Percentiles rank a stretch among this genome's conserved stretches.
phyloP scores from a whole-genome alignment of 1,140 invertebrate genomes.

The Popillia japonica region DNA sequence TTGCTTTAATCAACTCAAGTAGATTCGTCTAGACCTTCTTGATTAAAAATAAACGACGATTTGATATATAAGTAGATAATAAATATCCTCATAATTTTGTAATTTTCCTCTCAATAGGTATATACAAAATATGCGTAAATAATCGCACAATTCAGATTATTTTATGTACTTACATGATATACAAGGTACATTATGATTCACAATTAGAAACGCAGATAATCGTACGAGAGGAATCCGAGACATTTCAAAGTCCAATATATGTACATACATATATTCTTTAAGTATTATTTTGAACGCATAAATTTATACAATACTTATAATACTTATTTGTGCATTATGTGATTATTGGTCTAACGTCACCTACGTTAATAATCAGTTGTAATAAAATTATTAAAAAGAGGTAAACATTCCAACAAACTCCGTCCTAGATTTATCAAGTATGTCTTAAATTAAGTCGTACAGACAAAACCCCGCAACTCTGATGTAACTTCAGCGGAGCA shows the following conservation, averaged over 20 bases:
- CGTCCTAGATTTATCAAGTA: neutral
- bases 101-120: too few relatives aligned
- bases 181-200: neutral
- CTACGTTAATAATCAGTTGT: neutral
- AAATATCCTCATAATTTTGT: too few relatives aligned
- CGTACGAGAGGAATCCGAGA: neutral
- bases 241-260: neutral
- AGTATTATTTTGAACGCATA: too few relatives aligned
- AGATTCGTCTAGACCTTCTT: too few relatives aligned
- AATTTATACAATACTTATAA: too few relatives aligned
- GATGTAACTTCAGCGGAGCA: constrained; percentile 23
- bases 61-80: too few relatives aligned
- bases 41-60: too few relatives aligned
- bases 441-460: neutral
- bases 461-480: neutral
- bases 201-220: neutral
- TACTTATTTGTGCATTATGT: too few relatives aligned
- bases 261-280: too few relatives aligned
- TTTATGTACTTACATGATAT: neutral
- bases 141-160: neutral
- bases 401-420: neutral
- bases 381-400: neutral
- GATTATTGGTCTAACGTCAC: too few relatives aligned
- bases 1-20: too few relatives aligned
- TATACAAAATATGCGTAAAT: too few relatives aligned